phyloP scores from a whole-genome alignment of 2,113 vertebrate genomes.

The Campylomormyrus tamandua region DNA sequence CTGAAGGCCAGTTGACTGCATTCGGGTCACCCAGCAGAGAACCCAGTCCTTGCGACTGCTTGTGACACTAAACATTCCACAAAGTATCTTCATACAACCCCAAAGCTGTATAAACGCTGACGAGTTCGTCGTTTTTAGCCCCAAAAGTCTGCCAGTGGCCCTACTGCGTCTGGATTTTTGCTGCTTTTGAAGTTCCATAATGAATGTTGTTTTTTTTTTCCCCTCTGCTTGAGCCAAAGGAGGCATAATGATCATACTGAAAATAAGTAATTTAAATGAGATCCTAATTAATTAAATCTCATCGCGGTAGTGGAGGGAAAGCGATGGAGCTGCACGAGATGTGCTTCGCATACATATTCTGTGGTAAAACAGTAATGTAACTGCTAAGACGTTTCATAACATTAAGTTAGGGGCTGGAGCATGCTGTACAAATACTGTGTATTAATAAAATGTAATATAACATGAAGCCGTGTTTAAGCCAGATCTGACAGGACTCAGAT shows the following conservation, averaged over 20 bases:
- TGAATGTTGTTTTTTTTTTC: not conserved
- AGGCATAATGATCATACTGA: not conserved
- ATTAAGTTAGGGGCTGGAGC: not conserved
- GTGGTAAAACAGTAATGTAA: not conserved
- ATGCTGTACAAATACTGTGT: not conserved
- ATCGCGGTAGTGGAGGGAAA: not conserved
- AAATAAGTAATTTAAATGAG: slow-evolving; percentile 1
- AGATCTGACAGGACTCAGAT: not conserved
- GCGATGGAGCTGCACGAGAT: not conserved
- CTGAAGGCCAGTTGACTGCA: not conserved
- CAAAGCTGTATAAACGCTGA: not conserved
- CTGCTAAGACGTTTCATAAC: not conserved
- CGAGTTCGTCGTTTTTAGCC: not conserved
- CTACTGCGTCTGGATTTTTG: not conserved
- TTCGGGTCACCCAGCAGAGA: not conserved
- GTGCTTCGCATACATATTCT: not conserved
- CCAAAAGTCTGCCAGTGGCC: not conserved
- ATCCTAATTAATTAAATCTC: slow-evolving; percentile 2
- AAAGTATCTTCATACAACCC: not conserved
- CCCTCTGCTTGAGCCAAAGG: not conserved
- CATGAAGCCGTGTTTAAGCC: not conserved
- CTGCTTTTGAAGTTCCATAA: not conserved
- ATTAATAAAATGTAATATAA: not conserved
- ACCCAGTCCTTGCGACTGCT: not conserved
- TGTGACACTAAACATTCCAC: not conserved